phyloP scores from a whole-genome alignment of 2,113 vertebrate species.

The Pollimyrus isidori region DNA sequence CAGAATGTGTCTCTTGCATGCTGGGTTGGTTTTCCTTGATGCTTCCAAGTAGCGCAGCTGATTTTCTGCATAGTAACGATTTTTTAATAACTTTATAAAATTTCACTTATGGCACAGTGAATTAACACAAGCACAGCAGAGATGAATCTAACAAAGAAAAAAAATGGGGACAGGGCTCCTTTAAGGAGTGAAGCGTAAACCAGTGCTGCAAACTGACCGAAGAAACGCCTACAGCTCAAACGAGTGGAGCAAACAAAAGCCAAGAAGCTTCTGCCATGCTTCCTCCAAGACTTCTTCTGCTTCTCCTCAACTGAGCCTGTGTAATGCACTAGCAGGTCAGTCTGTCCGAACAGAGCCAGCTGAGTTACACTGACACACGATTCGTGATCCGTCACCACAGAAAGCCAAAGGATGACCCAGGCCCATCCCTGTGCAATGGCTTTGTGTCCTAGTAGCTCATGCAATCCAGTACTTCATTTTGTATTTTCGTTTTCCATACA shows the following conservation, averaged over 20 bases:
- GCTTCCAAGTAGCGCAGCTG: neutral
- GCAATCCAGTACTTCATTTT: neutral
- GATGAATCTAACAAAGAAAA: neutral
- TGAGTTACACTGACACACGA: neutral
- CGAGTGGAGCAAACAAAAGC: neutral
- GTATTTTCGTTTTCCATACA: neutral
- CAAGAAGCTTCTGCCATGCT: neutral
- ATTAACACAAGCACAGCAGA: neutral
- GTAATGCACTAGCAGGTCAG: neutral
- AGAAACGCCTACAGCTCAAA: neutral
- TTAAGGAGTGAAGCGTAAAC: neutral
- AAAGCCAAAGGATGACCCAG: neutral
- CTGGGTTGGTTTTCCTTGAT: neutral
- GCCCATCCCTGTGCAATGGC: neutral
- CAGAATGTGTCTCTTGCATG: neutral
- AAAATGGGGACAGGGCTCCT: neutral
- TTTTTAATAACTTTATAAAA: neutral
- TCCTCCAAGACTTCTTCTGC: neutral
- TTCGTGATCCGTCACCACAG: neutral
- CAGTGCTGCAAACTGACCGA: neutral
- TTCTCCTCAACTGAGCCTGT: neutral
- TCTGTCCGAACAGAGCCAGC: neutral
- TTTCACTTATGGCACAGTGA: neutral
- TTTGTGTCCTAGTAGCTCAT: neutral
- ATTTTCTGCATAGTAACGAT: neutral